Base-by-base conservation (phyloP, 1,140 invertebrate genomes). In the Drosophila rufa region DNA sequence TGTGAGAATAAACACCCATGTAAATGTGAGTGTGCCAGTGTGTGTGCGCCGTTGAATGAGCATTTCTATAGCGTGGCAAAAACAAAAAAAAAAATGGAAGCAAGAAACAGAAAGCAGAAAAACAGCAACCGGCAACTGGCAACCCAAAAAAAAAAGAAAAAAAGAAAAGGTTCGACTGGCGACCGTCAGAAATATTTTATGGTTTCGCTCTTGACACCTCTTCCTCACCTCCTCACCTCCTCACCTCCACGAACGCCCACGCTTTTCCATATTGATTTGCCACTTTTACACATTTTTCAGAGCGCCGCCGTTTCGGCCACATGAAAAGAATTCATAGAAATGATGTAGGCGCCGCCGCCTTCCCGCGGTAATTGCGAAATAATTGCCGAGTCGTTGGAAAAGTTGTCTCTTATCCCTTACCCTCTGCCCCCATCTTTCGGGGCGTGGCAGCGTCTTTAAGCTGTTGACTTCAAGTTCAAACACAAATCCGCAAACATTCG, bases 101-200 rank as follows among this genome's bases (percentile, higher is more conserved):
- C 33, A 30, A 51, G 45, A 53, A 61, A 53, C 59, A 50, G 19
- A 51, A 17, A 27, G n/a, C 27, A 27, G 38, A 56, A 68, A 68
- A 38, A 46, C 45, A 47, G 15, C 25, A 15, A 48, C 38, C 73
- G 43, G 74, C 48, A 38, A 46, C 40, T 53, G 48, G 74, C 48
- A 38, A 36, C 33, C 8, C 57, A 53, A 22, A 50, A 51, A 68
- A 77, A 15, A 42, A n/a, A 42, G 6, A 8, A n/a, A 42, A n/a
- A 53, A 36, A 9, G 42, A 74, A 78, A 78, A 79, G 77, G 76
- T 80, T 75, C 70, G 47, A 71, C 51, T 47, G 75, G 59, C 75
- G 76, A 79, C 66, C 62, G 62, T 80, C 78, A 75, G 77, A 80
- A 79, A 75, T 80, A 80, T 80, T 80, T 80, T 80, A 80, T 80